These are phyloP conservation scores for Heliconius himera DNA, from an alignment of 1,140 invertebrate genomes.

Conservation along the genomic window DNA sequence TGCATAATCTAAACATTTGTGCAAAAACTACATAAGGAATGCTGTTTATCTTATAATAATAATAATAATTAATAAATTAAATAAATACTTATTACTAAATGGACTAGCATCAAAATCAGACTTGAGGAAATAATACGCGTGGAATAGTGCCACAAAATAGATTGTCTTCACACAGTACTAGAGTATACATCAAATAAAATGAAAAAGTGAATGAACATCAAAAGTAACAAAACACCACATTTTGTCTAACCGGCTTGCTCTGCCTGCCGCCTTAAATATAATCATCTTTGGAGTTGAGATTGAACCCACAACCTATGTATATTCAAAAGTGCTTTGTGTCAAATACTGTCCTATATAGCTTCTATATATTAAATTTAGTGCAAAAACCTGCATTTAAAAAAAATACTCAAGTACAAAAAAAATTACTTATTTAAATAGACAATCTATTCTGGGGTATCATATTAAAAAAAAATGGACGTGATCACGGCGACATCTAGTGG, in stretches of 20 bases:
- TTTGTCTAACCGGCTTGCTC: too few species aligned
- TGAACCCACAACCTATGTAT: too few species aligned
- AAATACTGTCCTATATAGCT: too few species aligned
- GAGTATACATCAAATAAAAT: neutral
- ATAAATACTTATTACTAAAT: conserved; percentile 51
- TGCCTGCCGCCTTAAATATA: too few species aligned
- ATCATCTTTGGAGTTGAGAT: too few species aligned
- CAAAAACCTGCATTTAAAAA: too few species aligned
- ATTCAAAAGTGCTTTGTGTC: too few species aligned
- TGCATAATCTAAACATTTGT: conserved; percentile 48
- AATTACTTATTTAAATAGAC: neutral
- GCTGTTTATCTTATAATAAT: conserved; percentile 17
- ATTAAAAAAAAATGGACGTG: conserved; percentile 45
- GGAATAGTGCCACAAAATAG: conserved; percentile 26
- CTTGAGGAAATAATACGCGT: conserved; percentile 47
- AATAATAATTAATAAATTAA: conserved; percentile 13
- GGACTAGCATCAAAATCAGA: conserved; percentile 72
- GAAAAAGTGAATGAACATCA: too few species aligned
- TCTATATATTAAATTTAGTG: too few species aligned
- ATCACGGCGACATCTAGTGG: conserved; percentile 49
- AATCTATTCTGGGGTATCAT: conserved; percentile 28
- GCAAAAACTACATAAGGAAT: conserved; percentile 52
- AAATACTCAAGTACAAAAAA: too few species aligned
- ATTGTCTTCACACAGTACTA: neutral
- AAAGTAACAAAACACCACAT: too few species aligned